Evolutionary conservation across 2,113 vertebrate species (phyloP).

Genomic region (Eublepharis macularius): DNA sequence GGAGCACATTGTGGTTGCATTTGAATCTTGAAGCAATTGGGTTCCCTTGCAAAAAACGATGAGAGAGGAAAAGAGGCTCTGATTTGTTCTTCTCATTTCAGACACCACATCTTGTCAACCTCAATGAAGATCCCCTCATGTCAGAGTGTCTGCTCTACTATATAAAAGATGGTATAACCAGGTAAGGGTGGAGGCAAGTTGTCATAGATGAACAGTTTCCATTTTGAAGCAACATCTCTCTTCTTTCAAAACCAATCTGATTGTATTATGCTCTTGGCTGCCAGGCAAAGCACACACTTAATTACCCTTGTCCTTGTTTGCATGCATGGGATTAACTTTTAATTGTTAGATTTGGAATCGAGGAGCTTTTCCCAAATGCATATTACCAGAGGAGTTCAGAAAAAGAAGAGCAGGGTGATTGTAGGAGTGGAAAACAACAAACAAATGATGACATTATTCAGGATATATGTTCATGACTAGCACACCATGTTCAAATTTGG

Average conservation of each 20-base stretch:
- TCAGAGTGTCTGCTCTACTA: slow-evolving; percentile 99
- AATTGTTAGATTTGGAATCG: slow-evolving; percentile 1
- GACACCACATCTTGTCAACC: slow-evolving; percentile 98
- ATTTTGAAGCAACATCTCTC: background rate
- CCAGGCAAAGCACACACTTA: background rate
- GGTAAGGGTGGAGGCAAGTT: slow-evolving; percentile 72
- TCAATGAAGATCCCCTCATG: slow-evolving; percentile 99
- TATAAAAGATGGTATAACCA: slow-evolving; percentile 98
- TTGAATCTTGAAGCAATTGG: background rate
- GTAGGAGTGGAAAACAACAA: too few relatives aligned
- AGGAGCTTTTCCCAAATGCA: background rate
- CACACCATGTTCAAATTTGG: too few relatives aligned
- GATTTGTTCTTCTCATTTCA: slow-evolving; percentile 64
- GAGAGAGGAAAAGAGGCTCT: background rate
- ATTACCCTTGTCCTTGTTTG: slow-evolving; percentile 9
- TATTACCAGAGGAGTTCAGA: background rate
- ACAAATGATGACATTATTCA: too few relatives aligned
- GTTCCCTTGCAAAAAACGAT: background rate
- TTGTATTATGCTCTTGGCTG: background rate
- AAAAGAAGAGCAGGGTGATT: background rate
- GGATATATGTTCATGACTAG: too few relatives aligned
- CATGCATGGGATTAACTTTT: background rate
- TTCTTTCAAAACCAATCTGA: background rate
- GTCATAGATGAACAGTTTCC: slow-evolving; percentile 1
- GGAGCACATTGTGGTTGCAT: accelerated